These are phyloP conservation scores for Acanthurus lineatus DNA, from an alignment of 2,797 vertebrate genomes.

Conservation along the genomic window DNA sequence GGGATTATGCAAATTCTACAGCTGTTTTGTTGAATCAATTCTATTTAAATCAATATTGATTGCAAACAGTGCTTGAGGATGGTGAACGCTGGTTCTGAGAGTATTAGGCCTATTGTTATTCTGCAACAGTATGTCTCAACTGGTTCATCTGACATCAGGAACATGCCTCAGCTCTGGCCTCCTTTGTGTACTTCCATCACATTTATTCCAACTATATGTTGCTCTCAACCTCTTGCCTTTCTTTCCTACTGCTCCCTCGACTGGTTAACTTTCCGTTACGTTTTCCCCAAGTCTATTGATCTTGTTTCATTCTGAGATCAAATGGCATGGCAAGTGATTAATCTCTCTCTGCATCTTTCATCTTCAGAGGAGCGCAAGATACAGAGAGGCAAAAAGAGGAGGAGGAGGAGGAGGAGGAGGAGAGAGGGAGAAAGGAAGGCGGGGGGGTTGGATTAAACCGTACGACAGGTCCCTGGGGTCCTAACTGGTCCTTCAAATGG, in stretches of 20 bases:
- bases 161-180: conserved; percentile 34
- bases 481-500: conserved; percentile 64
- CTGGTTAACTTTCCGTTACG: conserved; percentile 74
- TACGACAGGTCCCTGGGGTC: conserved; percentile 65
- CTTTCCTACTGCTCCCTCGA: conserved; percentile 45
- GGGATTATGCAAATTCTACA: conserved; percentile 69
- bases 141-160: conserved; percentile 56
- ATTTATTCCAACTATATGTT: conserved; percentile 73
- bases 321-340: conserved; percentile 84
- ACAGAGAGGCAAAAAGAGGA: conserved; percentile 59
- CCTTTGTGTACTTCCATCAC: conserved; percentile 53
- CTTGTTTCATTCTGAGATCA: conserved; percentile 83
- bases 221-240: conserved; percentile 50
- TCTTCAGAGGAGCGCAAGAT: conserved; percentile 79
- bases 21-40: conserved; percentile 70
- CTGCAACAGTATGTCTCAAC: conserved; percentile 55
- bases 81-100: conserved; percentile 33
- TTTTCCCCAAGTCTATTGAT: conserved; percentile 79
- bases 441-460: conserved; percentile 69
- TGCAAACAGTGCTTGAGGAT: conserved; percentile 60
- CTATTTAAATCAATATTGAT: conserved; percentile 81
- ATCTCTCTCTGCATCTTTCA: conserved; percentile 83
- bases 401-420: conserved; percentile 24
- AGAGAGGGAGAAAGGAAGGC: conserved; percentile 15
- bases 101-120: conserved; percentile 67